phyloP scores from a whole-genome alignment of 2,888 invertebrate species.

The Pristionchus fissidentatus region DNA sequence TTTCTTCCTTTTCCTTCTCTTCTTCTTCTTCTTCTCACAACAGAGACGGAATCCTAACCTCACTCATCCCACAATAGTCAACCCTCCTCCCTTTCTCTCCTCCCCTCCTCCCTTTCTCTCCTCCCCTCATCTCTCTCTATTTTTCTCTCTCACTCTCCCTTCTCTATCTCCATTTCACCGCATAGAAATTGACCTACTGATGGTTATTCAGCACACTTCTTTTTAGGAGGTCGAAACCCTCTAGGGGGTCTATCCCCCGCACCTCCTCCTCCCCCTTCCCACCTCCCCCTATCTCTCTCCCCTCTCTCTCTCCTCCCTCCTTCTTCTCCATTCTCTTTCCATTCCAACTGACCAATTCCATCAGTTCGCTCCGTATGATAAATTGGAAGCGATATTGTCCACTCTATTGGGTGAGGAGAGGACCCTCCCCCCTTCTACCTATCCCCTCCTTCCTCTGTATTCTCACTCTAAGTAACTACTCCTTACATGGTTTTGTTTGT shows the following conservation, averaged over 20 bases:
- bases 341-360: not conserved
- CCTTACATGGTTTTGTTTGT: not conserved
- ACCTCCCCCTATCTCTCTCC: not conserved
- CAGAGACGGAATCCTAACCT: no score
- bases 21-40: slow-evolving; percentile 48
- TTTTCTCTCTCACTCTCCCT: not conserved
- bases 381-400: no score
- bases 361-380: not conserved
- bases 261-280: not conserved
- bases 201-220: slow-evolving; percentile 31
- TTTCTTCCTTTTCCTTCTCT: slow-evolving; percentile 34
- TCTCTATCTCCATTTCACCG: not conserved
- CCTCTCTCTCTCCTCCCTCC: slow-evolving; percentile 7
- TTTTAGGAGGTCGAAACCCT: not conserved
- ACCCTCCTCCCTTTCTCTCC: not conserved
- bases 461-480: no score
- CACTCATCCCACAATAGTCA: no score
- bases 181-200: slow-evolving; percentile 31
- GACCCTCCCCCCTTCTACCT: no score
- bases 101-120: not conserved
- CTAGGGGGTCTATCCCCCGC: slow-evolving; percentile 29
- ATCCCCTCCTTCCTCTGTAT: no score
- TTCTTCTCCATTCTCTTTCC: not conserved
- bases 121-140: not conserved
- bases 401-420: no score